Conservation (phyloP, 2,888 invertebrate species). For the Nezara viridula region DNA sequence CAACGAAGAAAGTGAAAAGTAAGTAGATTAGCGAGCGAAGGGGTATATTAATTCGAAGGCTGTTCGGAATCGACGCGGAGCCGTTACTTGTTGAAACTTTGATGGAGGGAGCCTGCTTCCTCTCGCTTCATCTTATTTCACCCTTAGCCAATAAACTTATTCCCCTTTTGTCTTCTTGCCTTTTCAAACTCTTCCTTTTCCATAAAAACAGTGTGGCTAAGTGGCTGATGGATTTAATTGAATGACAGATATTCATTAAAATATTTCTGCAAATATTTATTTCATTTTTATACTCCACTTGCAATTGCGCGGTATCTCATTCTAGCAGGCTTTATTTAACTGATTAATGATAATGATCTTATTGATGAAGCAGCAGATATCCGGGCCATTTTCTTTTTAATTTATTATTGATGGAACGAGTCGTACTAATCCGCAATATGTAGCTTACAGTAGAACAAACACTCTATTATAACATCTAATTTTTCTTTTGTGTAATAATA, state of each 20-base stretch:
- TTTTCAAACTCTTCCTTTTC: background rate
- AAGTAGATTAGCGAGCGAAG: background rate
- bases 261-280: no score
- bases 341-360: no score
- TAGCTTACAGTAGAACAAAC: no score
- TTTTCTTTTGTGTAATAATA: no score
- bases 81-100: conserved; percentile 23
- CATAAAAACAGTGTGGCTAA: background rate
- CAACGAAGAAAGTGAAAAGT: background rate
- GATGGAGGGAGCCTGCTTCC: background rate
- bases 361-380: no score
- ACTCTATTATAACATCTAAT: no score
- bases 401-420: no score
- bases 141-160: background rate
- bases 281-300: no score
- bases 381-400: no score
- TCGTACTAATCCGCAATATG: no score
- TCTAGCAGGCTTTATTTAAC: no score
- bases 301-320: no score
- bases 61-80: background rate
- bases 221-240: background rate
- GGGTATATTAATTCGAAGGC: background rate
- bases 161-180: background rate
- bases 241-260: background rate
- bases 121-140: background rate